Evolutionary conservation across 2,797 vertebrate genomes (phyloP).

Genomic region (Ciconia nigra): DNA sequence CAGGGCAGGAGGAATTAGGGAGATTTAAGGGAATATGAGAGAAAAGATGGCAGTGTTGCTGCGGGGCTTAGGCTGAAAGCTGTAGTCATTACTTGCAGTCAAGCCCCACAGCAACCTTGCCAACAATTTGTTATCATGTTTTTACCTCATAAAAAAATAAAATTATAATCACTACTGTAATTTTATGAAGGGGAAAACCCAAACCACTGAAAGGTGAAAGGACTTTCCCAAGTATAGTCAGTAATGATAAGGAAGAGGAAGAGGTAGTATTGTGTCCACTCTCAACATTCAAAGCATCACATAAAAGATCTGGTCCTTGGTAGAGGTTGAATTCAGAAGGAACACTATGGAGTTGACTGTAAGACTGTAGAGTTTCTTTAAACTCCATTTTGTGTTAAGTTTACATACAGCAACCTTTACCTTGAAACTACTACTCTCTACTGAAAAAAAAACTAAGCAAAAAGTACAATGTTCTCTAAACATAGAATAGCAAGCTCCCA

Average conservation of each 20-base stretch:
- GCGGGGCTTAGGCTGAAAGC: background rate
- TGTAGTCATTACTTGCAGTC: background rate
- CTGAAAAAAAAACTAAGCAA: background rate
- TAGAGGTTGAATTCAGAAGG: background rate
- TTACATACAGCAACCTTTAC: background rate
- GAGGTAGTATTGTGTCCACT: too few species aligned
- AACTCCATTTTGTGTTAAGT: background rate
- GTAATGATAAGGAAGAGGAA: background rate
- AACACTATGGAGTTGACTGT: background rate
- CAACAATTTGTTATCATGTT: background rate
- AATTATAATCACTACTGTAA: background rate
- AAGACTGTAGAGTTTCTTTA: background rate
- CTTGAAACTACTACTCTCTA: background rate
- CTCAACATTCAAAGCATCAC: background rate
- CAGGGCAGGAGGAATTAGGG: background rate
- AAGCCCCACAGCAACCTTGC: background rate
- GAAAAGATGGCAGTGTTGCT: background rate
- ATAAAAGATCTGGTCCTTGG: background rate
- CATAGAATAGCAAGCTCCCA: background rate
- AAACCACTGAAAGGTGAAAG: background rate
- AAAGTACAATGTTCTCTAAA: background rate
- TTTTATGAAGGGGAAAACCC: background rate
- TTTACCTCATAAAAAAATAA: background rate
- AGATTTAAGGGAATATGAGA: background rate
- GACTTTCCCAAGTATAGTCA: background rate